Base-by-base conservation (phyloP, 2,888 invertebrate genomes). In the Amphimallon solstitiale region DNA sequence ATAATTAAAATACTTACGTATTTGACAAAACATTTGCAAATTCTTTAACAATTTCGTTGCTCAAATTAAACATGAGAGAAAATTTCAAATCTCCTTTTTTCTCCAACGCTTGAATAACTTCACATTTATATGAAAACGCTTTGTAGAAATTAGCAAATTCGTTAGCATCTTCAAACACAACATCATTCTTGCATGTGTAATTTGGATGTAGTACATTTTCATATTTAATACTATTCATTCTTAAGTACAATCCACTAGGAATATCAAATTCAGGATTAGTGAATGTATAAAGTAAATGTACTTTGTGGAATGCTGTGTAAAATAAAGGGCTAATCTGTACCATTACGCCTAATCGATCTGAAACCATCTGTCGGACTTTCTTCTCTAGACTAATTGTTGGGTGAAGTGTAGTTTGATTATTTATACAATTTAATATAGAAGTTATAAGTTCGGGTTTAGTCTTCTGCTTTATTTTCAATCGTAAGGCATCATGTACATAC, bases 251-350 rank as follows among this genome's bases (percentile, higher is more conserved):
- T 19, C 76, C 75, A 19, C 71, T 68, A 6, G 74, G 70, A 43
- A 74, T 71, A 3, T 66, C 40, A 48, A 76, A 72, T 17, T 71
- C 70, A 1, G 69, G 60, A 65, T 77, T 78, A 17, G 76, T 73
- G 52, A 77, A 78, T 21, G 77, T 76, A 52, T 74, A 78, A 40
- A 79, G 67, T 12, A 78, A 45, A 70, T 74, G 79, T 7, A 72
- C 52, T 61, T 75, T 73, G 61, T 73, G 67, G 23, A 81, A 73
- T 6, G 73, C 66, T 6, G 75, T 68, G 40, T 64, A 63, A 12
- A 77, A 66, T 12, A 64, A 49, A 12, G 71, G 60, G 23, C 70
- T 73, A 7, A 81, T 63, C 68, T 76, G 77, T 3, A 79, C 63
- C 51, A 75, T 74, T 15, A 66, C 65, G 12, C 79, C 79, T 70